phyloP scores from a whole-genome alignment of 2,797 vertebrate genomes.

The Takifugu ocellatus region DNA sequence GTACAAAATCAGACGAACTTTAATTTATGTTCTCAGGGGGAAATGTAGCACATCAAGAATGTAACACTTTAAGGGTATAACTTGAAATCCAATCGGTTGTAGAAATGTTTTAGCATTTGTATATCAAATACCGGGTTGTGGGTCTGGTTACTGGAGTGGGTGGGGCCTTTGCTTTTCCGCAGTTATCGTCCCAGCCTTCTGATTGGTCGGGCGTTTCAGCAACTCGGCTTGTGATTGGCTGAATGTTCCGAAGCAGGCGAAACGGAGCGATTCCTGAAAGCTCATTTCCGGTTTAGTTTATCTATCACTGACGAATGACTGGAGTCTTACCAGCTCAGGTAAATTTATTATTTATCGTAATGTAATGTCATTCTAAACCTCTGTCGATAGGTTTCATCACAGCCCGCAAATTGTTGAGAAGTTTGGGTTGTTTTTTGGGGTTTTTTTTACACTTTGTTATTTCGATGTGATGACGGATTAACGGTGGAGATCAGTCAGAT shows the following conservation, averaged over 20 bases:
- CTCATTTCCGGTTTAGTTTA: slow-evolving; percentile 48
- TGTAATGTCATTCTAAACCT: background rate
- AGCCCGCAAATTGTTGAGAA: no score
- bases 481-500: background rate
- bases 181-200: background rate
- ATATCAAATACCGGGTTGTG: no score
- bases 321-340: slow-evolving; percentile 61
- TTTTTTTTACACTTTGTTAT: background rate
- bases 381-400: background rate
- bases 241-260: slow-evolving; percentile 1
- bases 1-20: no score
- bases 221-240: slow-evolving; percentile 40
- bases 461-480: background rate
- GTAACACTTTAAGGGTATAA: no score
- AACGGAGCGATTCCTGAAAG: slow-evolving; percentile 31
- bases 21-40: no score
- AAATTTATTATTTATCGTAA: slow-evolving; percentile 16
- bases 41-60: no score
- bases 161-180: background rate
- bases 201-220: slow-evolving; percentile 29
- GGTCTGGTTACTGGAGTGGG: slow-evolving; percentile 9
- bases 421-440: background rate
- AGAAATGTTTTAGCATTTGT: no score
- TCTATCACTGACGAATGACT: slow-evolving; percentile 55
- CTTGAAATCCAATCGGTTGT: no score